Evolutionary conservation across 2,888 invertebrate species (phyloP), one percentile per base, ranked within the genome.

Genomic region (Eucera pruinosa): DNA sequence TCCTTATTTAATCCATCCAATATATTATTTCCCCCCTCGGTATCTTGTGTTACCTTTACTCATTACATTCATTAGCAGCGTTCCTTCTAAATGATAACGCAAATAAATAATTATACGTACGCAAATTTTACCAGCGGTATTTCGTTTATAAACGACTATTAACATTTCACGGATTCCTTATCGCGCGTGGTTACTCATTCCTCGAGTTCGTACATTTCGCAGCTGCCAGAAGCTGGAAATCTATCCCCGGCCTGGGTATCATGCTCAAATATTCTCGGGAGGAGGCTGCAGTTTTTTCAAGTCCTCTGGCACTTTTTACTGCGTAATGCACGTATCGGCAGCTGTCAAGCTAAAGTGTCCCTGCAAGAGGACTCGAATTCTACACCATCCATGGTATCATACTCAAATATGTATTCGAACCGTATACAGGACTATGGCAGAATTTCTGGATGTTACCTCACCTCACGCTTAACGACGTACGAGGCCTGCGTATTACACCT

Each of bases 401-500:
- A 48, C 50, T 15, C 50, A 57, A 72, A 72, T 74, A 72, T 72
- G 61, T 50, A 36, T 39, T 25, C 57, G 23, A 41, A 2, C 36
- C 54, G 15, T 18, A 1, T 15, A 47, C 43, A 30, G 18, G n/a
- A n/a, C 43, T 72, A 54, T 2, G 57, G 55, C 61, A 33, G 55
- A 54, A 61, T 36, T 72, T 48, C 61, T 33, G 11, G 72, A 41
- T 30, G 73, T 74, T 74, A 71, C 72, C 62, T 71, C 73, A 72
- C 33, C 52, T 25, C 30, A n/a, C 33, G 72, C 25, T 73, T 71
- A 73, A 73, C 61, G 73, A 72, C 62, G 57, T 73, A 62, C 54
- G 33, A 57, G 52, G 54, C 36, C 76, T 45, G 60, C 64, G 64
- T 64, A 65, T 76, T 76, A 76, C 78, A 78, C 77, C 78, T 78